Conservation (phyloP, 2,888 invertebrate genomes). For the Acheta domesticus region DNA sequence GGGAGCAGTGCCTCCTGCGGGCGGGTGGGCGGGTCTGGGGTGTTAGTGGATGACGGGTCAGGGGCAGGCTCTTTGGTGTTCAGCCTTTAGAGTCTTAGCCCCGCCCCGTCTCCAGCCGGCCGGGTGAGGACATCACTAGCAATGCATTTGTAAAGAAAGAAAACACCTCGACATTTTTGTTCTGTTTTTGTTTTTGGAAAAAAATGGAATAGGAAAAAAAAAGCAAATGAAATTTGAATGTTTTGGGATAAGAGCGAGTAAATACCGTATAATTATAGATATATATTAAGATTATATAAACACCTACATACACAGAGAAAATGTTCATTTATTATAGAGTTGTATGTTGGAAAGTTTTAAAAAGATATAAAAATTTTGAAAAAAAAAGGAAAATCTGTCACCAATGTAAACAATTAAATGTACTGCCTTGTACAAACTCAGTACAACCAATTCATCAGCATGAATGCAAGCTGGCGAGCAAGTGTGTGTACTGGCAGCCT, state of each 20-base stretch:
- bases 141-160: conserved; percentile 31
- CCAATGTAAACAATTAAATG: conserved; percentile 37
- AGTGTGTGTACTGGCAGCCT: neutral
- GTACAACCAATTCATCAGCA: conserved; percentile 29
- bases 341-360: conserved; percentile 37
- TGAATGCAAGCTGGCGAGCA: conserved; percentile 32
- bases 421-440: conserved; percentile 36
- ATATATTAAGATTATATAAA: conserved; percentile 33
- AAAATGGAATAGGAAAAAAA: conserved; percentile 32
- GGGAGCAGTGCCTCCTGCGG: conserved; percentile 21
- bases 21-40: conserved; percentile 18
- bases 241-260: conserved; percentile 34
- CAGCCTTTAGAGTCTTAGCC: neutral
- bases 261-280: conserved; percentile 29
- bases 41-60: neutral
- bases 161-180: conserved; percentile 23
- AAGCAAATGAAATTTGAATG: conserved; percentile 32
- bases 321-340: conserved; percentile 38
- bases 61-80: conserved; percentile 11
- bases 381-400: conserved; percentile 35
- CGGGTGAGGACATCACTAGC: conserved; percentile 26
- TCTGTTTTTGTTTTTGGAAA: conserved; percentile 28
- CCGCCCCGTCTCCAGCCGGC: neutral
- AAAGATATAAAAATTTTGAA: conserved; percentile 33
- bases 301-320: conserved; percentile 32